Evolutionary conservation across 1,140 invertebrate species (phyloP).

Genomic region (Antheraea pernyi): DNA sequence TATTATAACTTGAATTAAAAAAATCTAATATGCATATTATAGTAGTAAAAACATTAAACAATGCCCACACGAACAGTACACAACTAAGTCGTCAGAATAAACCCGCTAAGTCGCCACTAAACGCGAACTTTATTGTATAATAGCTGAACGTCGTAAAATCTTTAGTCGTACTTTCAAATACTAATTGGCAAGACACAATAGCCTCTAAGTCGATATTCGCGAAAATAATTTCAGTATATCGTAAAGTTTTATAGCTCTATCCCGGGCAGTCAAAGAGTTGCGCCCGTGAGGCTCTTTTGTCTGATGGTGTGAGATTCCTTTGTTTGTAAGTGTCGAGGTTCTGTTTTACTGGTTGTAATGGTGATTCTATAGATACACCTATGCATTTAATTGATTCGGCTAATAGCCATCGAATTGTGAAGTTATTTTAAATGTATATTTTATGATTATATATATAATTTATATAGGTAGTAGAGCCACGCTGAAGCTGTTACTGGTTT

Average conservation of each 20-base stretch:
- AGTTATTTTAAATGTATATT: no score
- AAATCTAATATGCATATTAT: no score
- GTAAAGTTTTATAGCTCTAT: constrained; percentile 1
- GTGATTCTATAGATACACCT: neutral
- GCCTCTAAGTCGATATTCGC: neutral
- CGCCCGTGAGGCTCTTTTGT: neutral
- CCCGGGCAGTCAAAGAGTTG: neutral
- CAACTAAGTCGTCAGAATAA: neutral
- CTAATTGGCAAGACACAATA: constrained; percentile 1
- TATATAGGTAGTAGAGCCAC: no score
- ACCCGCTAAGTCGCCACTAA: neutral
- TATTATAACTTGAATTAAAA: no score
- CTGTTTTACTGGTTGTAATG: neutral
- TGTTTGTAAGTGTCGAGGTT: neutral
- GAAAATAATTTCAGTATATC: constrained; percentile 3
- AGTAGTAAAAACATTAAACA: neutral
- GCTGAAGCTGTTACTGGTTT: no score
- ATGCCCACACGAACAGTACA: neutral
- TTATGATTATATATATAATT: no score
- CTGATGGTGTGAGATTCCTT: neutral
- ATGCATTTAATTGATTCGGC: no score
- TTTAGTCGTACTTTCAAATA: constrained; percentile 3
- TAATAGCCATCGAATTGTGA: no score
- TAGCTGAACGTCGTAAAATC: neutral
- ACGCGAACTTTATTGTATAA: constrained; percentile 1